These are phyloP conservation scores for Mola mola DNA, from an alignment of 2,113 vertebrate genomes.

Conservation along the genomic window DNA sequence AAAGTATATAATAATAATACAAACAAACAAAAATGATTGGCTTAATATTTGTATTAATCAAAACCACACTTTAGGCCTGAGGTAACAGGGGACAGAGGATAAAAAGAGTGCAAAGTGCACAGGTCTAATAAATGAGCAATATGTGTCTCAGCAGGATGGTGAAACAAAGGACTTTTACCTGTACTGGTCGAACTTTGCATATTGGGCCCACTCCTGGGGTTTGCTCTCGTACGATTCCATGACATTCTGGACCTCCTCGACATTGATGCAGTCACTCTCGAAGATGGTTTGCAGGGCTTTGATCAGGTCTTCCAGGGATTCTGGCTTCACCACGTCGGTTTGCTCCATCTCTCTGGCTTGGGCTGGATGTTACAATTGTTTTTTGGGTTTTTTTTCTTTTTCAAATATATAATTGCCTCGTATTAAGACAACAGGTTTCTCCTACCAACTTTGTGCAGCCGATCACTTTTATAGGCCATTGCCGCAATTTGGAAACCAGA, in stretches of 20 bases:
- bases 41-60: no score
- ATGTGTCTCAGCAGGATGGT: not conserved
- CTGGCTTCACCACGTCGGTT: constrained; percentile 84
- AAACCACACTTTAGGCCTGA: no score
- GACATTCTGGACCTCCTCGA: constrained; percentile 90
- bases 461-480: constrained; percentile 65
- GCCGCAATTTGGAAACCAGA: constrained; percentile 50
- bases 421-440: not conserved
- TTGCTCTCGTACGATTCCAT: constrained; percentile 93
- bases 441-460: constrained; percentile 16
- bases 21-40: no score
- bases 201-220: constrained; percentile 88
- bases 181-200: constrained; percentile 90
- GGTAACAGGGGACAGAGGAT: not conserved
- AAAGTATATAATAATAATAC: no score
- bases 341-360: constrained; percentile 78
- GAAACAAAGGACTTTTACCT: constrained; percentile 80
- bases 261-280: constrained; percentile 83
- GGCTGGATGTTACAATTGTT: not conserved
- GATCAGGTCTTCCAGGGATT: constrained; percentile 86
- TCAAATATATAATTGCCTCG: no score
- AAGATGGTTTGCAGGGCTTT: constrained; percentile 86
- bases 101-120: constrained; percentile 28
- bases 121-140: constrained; percentile 6
- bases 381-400: not conserved